Base-by-base conservation (phyloP, 2,888 invertebrate species). In the Spodoptera picta region DNA sequence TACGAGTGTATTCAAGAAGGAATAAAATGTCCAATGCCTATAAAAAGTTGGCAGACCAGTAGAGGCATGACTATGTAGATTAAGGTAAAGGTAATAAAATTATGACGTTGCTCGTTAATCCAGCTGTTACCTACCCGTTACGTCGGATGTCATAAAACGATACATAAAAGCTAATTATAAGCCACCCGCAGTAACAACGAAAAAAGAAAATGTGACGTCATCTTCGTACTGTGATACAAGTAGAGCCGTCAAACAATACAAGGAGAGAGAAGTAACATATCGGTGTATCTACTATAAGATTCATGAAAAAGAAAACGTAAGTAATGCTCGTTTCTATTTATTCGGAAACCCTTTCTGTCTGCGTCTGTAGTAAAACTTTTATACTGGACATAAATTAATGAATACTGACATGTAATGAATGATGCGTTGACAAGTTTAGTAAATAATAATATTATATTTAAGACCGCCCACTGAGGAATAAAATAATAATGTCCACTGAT, bases 81-180 rank as follows among this genome's bases (percentile, higher is more conserved):
- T 75, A 82, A 83, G 81, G 83, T 83, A 81, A 79, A 81, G 66
- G 69, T 71, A 79, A 78, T 88, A 86, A 90, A 88, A 80, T 84
- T 76, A 89, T 89, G 90, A 91, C 90, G 91, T 85, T 56, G 81
- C 80, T 75, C 80, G 81, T 86, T 80, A 85, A 84, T 87, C 80
- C 89, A 88, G 87, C 88, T 88, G 89, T 86, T 80, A 83, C 80
- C 77, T 85, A 85, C 83, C 65, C 82, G 83, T 85, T 85, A 84
- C 87, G 88, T 92, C 86, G 88, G 88, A 89, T 89, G 88, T 89
- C 88, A 91, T 92, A 92, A 92, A 92, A 88, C 84, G 79, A 85
- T 77, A 86, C 90, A 89, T 91, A 88, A 89, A 89, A 86, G 83
- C 88, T 92, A 92, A 92, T 91, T 91, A 91, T 92, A 92, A 84